A percentile compares a stretch with the other conserved stretches of the same genome.
These are phyloP conservation scores for Leptinotarsa haldemani DNA, from an alignment of 2,888 invertebrate species.

Conservation along the genomic window DNA sequence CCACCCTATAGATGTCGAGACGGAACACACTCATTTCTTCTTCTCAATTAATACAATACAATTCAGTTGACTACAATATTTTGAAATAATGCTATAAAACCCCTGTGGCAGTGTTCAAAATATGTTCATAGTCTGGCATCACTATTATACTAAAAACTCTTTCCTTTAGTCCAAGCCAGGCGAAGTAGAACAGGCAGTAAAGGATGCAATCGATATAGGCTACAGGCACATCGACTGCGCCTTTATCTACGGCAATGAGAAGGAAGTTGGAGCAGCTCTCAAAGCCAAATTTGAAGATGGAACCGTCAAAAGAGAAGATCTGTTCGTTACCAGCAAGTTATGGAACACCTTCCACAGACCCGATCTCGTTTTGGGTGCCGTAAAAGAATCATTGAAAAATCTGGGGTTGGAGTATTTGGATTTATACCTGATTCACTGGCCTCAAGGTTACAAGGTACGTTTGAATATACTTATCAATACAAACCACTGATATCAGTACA, in stretches of 20 bases:
- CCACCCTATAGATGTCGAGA: too few relatives aligned
- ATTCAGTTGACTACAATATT: too few relatives aligned
- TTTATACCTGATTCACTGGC: conserved; percentile 93
- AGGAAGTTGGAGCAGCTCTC: conserved; percentile 76
- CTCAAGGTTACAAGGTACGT: conserved; percentile 77
- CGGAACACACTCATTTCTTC: too few relatives aligned
- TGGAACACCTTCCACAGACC: conserved; percentile 87
- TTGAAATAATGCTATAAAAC: too few relatives aligned
- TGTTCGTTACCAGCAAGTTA: conserved; percentile 78
- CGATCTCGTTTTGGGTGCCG: conserved; percentile 78
- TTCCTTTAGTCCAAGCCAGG: conserved; percentile 73
- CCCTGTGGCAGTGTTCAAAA: too few relatives aligned
- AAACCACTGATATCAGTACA: background rate
- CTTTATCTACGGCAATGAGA: conserved; percentile 76
- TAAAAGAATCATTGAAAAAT: conserved; percentile 77
- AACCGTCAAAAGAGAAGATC: conserved; percentile 75
- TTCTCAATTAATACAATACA: too few relatives aligned
- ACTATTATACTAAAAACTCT: background rate
- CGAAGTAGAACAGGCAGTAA: conserved; percentile 74
- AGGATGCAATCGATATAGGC: conserved; percentile 80
- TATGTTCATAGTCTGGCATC: too few relatives aligned
- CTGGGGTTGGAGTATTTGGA: conserved; percentile 84
- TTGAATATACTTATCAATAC: background rate
- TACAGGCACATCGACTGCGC: conserved; percentile 84
- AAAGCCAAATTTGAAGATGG: conserved; percentile 74